Conservation (phyloP, 2,113 vertebrate genomes). For the Seriola quinqueradiata region DNA sequence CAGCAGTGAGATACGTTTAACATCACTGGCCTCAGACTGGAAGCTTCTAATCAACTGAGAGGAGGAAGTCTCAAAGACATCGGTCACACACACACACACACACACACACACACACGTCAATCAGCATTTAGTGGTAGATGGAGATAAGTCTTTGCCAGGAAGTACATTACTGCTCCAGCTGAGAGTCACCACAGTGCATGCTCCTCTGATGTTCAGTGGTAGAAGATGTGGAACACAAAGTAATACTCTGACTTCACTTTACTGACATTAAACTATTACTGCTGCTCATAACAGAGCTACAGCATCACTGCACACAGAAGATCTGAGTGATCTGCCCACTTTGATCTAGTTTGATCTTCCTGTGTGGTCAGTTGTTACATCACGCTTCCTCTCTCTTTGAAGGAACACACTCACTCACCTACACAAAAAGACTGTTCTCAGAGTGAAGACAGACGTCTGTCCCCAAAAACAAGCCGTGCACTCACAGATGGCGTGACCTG, state of each 20-base stretch:
- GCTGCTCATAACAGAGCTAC: too few species aligned
- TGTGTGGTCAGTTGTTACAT: slow-evolving; percentile 19
- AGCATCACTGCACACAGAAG: background rate
- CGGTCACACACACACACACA: too few species aligned
- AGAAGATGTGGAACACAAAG: too few species aligned
- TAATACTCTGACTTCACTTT: too few species aligned
- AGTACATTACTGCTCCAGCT: background rate
- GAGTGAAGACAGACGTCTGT: background rate
- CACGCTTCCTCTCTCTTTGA: slow-evolving; percentile 23
- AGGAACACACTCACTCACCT: background rate
- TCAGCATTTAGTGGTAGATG: background rate
- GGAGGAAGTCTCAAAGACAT: too few species aligned
- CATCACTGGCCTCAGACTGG: too few species aligned
- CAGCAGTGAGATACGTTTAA: too few species aligned
- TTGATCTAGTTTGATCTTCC: slow-evolving; percentile 11
- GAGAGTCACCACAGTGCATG: background rate
- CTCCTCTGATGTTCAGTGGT: too few species aligned
- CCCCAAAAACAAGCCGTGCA: background rate
- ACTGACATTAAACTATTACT: too few species aligned
- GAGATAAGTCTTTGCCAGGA: background rate
- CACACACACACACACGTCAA: background rate
- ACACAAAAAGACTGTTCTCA: background rate
- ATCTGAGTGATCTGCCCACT: background rate
- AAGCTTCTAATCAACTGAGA: too few species aligned
- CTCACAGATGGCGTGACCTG: background rate